Evolutionary conservation across 2,113 vertebrate genomes (phyloP).

Genomic region (Rana temporaria): DNA sequence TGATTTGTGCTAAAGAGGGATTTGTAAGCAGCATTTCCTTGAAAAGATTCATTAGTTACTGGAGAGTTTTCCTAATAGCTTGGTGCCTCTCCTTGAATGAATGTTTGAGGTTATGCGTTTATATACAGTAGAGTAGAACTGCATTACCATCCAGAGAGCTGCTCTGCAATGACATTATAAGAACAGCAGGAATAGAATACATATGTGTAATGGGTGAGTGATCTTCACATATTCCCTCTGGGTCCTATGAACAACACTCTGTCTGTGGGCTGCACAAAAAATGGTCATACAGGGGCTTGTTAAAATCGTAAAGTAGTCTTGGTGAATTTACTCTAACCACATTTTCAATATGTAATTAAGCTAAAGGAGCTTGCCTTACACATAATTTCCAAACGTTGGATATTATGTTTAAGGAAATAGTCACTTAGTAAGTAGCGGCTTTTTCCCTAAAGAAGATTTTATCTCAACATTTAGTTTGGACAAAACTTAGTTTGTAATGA

Average conservation of each 20-base stretch:
- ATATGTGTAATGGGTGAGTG: not conserved
- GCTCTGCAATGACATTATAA: not conserved
- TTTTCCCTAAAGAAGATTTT: too few relatives aligned
- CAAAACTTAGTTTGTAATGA: too few relatives aligned
- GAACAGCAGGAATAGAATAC: not conserved
- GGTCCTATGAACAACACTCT: not conserved
- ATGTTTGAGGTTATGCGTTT: slow-evolving; percentile 1
- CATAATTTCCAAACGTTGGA: too few relatives aligned
- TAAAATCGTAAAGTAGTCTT: too few relatives aligned
- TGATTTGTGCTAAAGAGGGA: slow-evolving; percentile 24
- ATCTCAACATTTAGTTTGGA: too few relatives aligned
- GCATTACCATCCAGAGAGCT: not conserved
- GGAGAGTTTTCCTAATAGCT: slow-evolving; percentile 19
- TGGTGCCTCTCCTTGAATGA: slow-evolving; percentile 9
- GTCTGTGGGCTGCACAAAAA: not conserved
- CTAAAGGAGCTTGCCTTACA: too few relatives aligned
- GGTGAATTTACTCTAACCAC: not conserved
- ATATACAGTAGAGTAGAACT: not conserved
- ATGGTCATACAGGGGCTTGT: not conserved
- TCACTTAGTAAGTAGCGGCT: too few relatives aligned
- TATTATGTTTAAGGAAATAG: too few relatives aligned
- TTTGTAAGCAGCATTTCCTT: slow-evolving; percentile 23
- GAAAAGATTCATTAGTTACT: slow-evolving; percentile 33
- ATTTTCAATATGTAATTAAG: not conserved
- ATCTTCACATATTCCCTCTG: not conserved